Conservation (phyloP, 2,888 invertebrate species). For the Cheilosia urbana region DNA sequence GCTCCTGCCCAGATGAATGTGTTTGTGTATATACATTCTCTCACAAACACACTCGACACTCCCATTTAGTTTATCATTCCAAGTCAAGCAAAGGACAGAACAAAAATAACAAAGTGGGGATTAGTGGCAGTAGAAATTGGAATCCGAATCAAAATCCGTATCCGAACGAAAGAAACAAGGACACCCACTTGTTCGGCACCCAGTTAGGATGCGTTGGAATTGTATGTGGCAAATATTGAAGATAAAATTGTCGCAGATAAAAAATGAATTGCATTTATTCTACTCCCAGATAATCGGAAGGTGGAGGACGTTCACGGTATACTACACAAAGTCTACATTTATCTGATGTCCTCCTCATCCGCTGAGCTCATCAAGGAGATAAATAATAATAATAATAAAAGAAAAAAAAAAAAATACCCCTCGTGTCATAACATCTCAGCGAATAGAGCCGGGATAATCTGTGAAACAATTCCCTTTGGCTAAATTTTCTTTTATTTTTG, state of each 20-base stretch:
- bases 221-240: conserved; percentile 11
- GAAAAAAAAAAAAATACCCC: too few relatives aligned
- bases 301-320: neutral
- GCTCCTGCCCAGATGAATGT: conserved; percentile 7
- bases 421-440: conserved; percentile 26
- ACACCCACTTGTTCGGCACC: neutral
- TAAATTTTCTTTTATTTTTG: conserved; percentile 3
- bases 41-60: neutral
- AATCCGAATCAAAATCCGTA: conserved; percentile 48
- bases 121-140: conserved; percentile 55
- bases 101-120: conserved; percentile 52
- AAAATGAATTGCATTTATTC: conserved; percentile 64
- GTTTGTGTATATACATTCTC: too few relatives aligned
- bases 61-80: neutral
- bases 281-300: neutral
- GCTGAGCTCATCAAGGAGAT: conserved; percentile 25
- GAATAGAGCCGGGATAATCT: conserved; percentile 31
- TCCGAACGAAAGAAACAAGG: conserved; percentile 13
- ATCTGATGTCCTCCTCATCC: conserved; percentile 1
- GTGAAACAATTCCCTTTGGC: conserved; percentile 30
- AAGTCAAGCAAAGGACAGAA: neutral
- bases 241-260: conserved; percentile 55
- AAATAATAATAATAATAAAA: conserved; percentile 25
- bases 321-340: neutral
- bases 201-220: conserved; percentile 43